Percentiles rank a stretch among this genome's conserved stretches.
Conservation (phyloP, 1,140 invertebrate species). For the Drosophila nannoptera region DNA sequence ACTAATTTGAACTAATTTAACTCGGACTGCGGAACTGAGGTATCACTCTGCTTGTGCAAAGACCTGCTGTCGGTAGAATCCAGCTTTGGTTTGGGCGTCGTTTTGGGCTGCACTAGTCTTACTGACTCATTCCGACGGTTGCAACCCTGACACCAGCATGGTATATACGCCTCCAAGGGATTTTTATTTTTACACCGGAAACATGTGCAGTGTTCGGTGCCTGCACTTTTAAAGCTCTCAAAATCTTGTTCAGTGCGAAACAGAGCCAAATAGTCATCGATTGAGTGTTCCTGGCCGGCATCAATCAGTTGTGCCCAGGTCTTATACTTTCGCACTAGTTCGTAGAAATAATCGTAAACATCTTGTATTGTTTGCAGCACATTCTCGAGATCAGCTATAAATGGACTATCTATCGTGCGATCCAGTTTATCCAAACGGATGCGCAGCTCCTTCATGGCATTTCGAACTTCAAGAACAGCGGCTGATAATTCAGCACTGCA, state of each 20-base stretch:
- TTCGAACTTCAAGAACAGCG: constrained; percentile 27
- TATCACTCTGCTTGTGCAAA: constrained; percentile 18
- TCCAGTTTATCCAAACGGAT: constrained; percentile 45
- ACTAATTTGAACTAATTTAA: constrained; percentile 11
- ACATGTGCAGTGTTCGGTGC: constrained; percentile 58
- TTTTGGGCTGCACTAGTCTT: constrained; percentile 1
- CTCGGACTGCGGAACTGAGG: constrained; percentile 18
- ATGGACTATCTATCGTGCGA: constrained; percentile 39
- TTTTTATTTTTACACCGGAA: constrained; percentile 56
- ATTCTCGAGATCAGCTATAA: constrained; percentile 16
- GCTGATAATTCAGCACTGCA: constrained; percentile 17
- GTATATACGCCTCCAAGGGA: constrained; percentile 47
- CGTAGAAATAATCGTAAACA: constrained; percentile 57
- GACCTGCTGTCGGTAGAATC: constrained; percentile 22
- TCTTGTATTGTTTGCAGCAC: constrained; percentile 50
- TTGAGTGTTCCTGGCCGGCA: constrained; percentile 52
- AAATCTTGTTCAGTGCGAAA: constrained; percentile 35
- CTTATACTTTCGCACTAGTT: constrained; percentile 46
- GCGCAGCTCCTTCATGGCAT: constrained; percentile 40
- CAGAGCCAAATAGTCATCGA: constrained; percentile 61
- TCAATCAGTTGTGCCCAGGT: constrained; percentile 63
- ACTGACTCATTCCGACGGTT: constrained; percentile 16
- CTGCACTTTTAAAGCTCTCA: constrained; percentile 42
- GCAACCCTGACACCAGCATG: constrained; percentile 50
- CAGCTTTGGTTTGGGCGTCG: background rate